phyloP scores from a whole-genome alignment of 2,888 invertebrate species.

The Plebejus melissa region DNA sequence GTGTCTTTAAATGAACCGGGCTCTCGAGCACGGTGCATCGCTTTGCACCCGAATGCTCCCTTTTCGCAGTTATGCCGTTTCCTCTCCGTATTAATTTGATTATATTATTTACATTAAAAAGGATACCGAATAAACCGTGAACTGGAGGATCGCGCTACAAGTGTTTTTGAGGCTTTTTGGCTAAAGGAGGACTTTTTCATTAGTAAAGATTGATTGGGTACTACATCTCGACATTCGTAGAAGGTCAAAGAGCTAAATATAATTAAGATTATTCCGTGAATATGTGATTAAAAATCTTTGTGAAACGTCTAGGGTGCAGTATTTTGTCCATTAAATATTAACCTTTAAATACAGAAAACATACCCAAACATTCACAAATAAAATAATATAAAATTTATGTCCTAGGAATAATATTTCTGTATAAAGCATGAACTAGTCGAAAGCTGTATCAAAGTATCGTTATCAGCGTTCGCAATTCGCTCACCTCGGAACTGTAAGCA shows the following conservation, averaged over 20 bases:
- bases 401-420: neutral
- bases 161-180: neutral
- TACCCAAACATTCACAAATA: neutral
- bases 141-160: neutral
- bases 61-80: conserved; percentile 57
- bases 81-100: conserved; percentile 64
- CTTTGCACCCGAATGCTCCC: conserved; percentile 64
- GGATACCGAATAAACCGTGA: neutral
- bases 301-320: neutral
- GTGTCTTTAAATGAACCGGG: conserved; percentile 77
- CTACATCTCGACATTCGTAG: neutral
- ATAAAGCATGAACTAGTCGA: neutral
- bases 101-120: conserved; percentile 46
- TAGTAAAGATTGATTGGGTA: neutral
- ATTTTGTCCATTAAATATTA: neutral
- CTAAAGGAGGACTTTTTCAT: neutral
- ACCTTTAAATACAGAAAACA: neutral
- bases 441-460: conserved; percentile 22
- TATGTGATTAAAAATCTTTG: neutral
- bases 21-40: conserved; percentile 77
- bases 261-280: neutral
- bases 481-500: conserved; percentile 17
- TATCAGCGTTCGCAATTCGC: conserved; percentile 13
- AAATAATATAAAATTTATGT: neutral
- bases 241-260: neutral